Conservation (phyloP, 2,888 invertebrate genomes). For the Platycnemis pennipes region DNA sequence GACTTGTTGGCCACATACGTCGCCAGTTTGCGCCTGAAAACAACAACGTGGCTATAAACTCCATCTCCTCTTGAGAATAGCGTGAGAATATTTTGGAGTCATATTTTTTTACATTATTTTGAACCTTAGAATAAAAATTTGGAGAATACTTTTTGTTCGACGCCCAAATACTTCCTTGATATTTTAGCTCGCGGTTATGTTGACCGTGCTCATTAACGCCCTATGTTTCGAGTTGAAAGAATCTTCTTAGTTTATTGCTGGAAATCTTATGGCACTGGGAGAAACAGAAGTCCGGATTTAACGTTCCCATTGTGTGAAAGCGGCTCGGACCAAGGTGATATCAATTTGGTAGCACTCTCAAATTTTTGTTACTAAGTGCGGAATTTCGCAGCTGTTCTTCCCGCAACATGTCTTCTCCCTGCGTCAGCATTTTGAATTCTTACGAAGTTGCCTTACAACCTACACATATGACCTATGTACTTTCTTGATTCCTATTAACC, state of each 20-base stretch:
- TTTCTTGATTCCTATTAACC: too few species aligned
- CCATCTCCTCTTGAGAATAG: not conserved
- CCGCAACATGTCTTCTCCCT: not conserved
- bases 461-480: too few species aligned
- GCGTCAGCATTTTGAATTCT: not conserved
- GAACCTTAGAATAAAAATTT: not conserved
- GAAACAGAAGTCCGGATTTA: slow-evolving; percentile 54
- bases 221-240: not conserved
- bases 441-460: too few species aligned
- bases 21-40: not conserved
- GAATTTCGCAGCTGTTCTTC: slow-evolving; percentile 56
- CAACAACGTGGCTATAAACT: not conserved
- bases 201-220: slow-evolving; percentile 50
- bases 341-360: slow-evolving; percentile 50
- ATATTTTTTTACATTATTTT: not conserved
- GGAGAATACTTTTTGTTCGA: not conserved
- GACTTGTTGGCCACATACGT: not conserved
- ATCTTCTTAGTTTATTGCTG: slow-evolving; percentile 5
- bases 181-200: not conserved
- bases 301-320: slow-evolving; percentile 55
- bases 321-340: slow-evolving; percentile 56
- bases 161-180: slow-evolving; percentile 4
- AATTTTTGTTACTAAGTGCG: slow-evolving; percentile 57
- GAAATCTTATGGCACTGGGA: slow-evolving; percentile 47
- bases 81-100: slow-evolving; percentile 1